Base-by-base conservation (phyloP, 2,888 invertebrate species). In the Acrocyrtus sp. region DNA sequence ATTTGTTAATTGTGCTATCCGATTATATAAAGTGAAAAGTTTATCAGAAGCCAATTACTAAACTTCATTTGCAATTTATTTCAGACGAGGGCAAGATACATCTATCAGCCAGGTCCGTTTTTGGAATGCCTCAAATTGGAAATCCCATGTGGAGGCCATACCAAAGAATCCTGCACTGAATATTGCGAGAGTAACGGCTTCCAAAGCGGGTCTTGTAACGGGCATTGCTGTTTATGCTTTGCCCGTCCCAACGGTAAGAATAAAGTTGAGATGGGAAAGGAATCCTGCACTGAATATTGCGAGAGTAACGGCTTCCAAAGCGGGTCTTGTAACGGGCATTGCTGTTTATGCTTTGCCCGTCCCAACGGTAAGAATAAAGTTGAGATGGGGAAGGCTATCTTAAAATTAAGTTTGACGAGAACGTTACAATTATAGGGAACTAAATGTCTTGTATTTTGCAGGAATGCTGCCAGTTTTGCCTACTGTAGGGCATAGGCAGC, bases 31-130 rank as follows among this genome's bases (percentile, higher is more conserved):
- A n/a, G n/a, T n/a, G n/a, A n/a, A n/a, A n/a, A n/a, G n/a, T n/a
- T n/a, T n/a, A 34, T 34, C 34, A 34, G n/a, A n/a, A 34, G 34
- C 12, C 34, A 34, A 34, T n/a, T n/a, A 34, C 12, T 34, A 34
- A 34, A 8, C 5, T 34, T 34, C 5, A 34, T 51, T 51, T 29
- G 10, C 21, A 57, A 39, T 21, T 19, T 27, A 21, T 17, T 41
- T 58, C n/a, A 74, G 74, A 74, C 74, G 2, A 50, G 74, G 12
- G 74, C 74, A 15, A 56, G 74, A 65, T 74, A 69, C 60, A 74
- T 74, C 53, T 74, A 74, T 26, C 74, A 69, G 48, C 57, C 74
- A n/a, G 74, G 69, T 39, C 74, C 74, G n/a, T 58, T 62, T 47
- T 8, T 69, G 15, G 65, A 74, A 41, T 74, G 74, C 48, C 45